Conservation (phyloP, 2,797 vertebrate genomes). For the Miichthys miiuy region DNA sequence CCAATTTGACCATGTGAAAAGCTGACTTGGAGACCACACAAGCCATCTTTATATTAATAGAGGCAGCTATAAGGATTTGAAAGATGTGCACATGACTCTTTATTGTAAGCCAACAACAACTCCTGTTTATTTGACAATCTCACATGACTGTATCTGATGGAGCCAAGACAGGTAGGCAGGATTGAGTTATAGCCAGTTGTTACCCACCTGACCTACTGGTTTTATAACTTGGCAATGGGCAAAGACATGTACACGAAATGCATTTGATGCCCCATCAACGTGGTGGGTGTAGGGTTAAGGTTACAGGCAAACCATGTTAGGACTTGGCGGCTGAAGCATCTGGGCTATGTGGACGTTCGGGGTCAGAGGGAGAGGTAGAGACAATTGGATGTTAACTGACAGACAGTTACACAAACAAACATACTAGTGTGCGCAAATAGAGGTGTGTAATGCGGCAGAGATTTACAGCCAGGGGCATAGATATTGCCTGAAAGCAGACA, state of each 20-base stretch:
- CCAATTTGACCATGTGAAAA: conserved; percentile 66
- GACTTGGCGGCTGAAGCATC: conserved; percentile 44
- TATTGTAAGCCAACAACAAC: conserved; percentile 41
- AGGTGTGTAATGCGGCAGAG: conserved; percentile 44
- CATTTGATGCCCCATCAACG: conserved; percentile 9
- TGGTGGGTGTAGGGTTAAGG: conserved; percentile 49
- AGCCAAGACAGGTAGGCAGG: conserved; percentile 19
- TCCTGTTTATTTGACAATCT: conserved; percentile 70
- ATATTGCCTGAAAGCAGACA: conserved; percentile 67
- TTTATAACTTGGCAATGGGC: not conserved
- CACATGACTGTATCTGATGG: conserved; percentile 8
- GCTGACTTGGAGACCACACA: conserved; percentile 55
- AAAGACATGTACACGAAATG: conserved; percentile 26
- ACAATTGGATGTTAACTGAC: conserved; percentile 59
- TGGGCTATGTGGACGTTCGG: conserved; percentile 25
- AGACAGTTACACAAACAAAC: conserved; percentile 60
- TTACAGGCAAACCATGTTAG: conserved; percentile 65
- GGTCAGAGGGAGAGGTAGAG: conserved; percentile 58
- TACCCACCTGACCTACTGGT: conserved; percentile 39
- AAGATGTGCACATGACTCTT: conserved; percentile 47
- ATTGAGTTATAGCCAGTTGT: conserved; percentile 27
- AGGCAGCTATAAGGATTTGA: conserved; percentile 56
- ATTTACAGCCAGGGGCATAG: conserved; percentile 58
- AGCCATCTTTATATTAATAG: conserved; percentile 79
- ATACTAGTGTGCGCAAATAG: conserved; percentile 41